These are phyloP conservation scores for Cladorhizidae sp. DNA, from an alignment of 37 sponge, comb jelly and placozoan genomes.

Conservation along the genomic window DNA sequence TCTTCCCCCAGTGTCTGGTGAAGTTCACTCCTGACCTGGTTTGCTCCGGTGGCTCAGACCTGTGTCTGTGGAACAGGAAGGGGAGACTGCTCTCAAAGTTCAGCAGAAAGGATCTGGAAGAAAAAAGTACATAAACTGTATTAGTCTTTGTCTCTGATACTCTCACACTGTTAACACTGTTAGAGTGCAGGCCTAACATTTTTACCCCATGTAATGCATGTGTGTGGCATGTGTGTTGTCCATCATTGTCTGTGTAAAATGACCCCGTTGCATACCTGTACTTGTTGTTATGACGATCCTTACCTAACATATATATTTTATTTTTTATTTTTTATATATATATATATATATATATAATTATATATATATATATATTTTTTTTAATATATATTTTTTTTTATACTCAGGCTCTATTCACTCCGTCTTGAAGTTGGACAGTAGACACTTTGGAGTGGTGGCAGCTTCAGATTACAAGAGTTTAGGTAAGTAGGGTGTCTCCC, in stretches of 20 bases:
- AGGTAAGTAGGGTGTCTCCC: slow-evolving; percentile 12
- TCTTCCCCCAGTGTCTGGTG: slow-evolving; percentile 36
- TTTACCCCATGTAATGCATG: too few species aligned
- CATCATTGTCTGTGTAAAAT: too few species aligned
- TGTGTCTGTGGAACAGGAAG: slow-evolving; percentile 68
- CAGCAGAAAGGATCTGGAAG: slow-evolving; percentile 10
- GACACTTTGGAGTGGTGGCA: slow-evolving; percentile 65
- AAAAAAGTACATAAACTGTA: slow-evolving; percentile 11
- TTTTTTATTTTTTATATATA: neutral
- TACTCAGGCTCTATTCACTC: slow-evolving; percentile 59
- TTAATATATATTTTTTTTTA: too few species aligned
- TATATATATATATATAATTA: neutral
- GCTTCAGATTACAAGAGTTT: slow-evolving; percentile 52
- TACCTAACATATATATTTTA: too few species aligned
- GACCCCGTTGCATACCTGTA: too few species aligned
- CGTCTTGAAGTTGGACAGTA: slow-evolving; percentile 49
- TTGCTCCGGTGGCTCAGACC: slow-evolving; percentile 66
- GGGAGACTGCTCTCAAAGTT: slow-evolving; percentile 41
- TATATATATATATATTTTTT: neutral
- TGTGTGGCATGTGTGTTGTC: too few species aligned
- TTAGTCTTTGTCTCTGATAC: neutral
- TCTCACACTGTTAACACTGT: neutral
- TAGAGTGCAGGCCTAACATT: too few species aligned
- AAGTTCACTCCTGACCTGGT: slow-evolving; percentile 43
- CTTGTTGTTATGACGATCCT: too few species aligned